Conservation (phyloP, 2,797 vertebrate species). For the Fistularia tabacaria region DNA sequence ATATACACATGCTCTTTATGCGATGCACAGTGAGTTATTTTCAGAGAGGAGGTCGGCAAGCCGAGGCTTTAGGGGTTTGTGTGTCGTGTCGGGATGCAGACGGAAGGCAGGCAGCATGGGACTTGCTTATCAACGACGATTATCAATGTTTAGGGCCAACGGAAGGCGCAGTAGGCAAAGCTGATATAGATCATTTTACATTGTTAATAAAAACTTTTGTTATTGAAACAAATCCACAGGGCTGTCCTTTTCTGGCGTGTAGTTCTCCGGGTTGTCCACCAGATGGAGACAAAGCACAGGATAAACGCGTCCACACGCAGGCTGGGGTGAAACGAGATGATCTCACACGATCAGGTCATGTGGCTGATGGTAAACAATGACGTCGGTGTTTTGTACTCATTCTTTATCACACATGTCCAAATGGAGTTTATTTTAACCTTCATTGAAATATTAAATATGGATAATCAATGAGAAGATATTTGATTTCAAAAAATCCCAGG, state of each 20-base stretch:
- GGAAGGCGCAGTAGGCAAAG: conserved; percentile 78
- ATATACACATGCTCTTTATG: conserved; percentile 71
- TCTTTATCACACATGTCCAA: no score
- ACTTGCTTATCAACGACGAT: conserved; percentile 78
- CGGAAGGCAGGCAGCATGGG: conserved; percentile 74
- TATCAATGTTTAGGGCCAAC: conserved; percentile 83
- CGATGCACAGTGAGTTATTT: conserved; percentile 71
- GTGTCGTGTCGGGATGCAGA: conserved; percentile 47
- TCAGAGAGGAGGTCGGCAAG: conserved; percentile 68
- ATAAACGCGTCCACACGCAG: no score
- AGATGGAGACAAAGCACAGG: conserved; percentile 38
- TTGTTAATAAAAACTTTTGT: conserved; percentile 82
- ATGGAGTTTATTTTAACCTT: no score
- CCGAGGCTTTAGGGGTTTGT: conserved; percentile 15
- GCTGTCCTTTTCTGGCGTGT: conserved; percentile 17
- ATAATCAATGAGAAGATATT: no score
- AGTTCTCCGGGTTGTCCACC: conserved; percentile 21
- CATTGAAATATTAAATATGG: no score
- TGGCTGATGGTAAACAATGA: no score
- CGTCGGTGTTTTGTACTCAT: no score
- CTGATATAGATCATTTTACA: conserved; percentile 79
- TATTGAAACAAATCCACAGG: conserved; percentile 56
- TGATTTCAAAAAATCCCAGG: no score
- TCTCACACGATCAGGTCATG: no score
- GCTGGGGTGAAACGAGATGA: no score